These are phyloP conservation scores for Dendrolimus kikuchii DNA, from an alignment of 1,140 invertebrate genomes.

Conservation along the genomic window DNA sequence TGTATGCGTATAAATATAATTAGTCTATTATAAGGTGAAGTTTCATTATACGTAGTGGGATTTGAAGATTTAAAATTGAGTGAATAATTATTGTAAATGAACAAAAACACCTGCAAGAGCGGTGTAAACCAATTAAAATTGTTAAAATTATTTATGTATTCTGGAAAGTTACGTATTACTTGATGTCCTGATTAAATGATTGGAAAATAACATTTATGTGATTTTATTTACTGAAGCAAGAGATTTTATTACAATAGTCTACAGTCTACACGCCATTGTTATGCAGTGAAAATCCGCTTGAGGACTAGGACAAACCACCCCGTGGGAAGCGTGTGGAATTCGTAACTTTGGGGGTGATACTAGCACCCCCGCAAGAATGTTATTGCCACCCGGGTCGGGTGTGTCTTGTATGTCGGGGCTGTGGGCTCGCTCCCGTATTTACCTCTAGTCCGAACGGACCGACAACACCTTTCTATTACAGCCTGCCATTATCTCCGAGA, in stretches of 20 bases:
- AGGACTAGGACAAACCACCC: too few relatives aligned
- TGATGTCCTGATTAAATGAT: constrained; percentile 68
- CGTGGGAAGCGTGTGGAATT: too few relatives aligned
- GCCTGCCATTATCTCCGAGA: too few relatives aligned
- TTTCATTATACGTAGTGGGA: constrained; percentile 5
- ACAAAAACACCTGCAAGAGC: constrained; percentile 21
- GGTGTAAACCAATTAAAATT: constrained; percentile 56
- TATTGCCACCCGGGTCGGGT: neutral
- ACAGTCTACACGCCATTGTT: too few relatives aligned
- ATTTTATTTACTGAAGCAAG: constrained; percentile 15
- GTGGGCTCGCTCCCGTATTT: too few relatives aligned
- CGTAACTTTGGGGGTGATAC: too few relatives aligned
- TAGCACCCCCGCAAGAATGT: neutral
- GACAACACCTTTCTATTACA: too few relatives aligned
- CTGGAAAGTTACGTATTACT: constrained; percentile 61
- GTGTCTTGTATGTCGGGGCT: too few relatives aligned
- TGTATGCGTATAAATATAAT: too few relatives aligned
- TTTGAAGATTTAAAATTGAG: constrained; percentile 27
- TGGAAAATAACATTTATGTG: constrained; percentile 33
- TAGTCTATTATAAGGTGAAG: too few relatives aligned
- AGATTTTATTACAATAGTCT: neutral
- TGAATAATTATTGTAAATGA: constrained; percentile 7
- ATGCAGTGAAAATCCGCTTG: too few relatives aligned
- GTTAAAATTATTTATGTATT: constrained; percentile 66
- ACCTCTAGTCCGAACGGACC: too few relatives aligned